Conservation (phyloP, 2,113 vertebrate species). For the Corythornis cristatus region DNA sequence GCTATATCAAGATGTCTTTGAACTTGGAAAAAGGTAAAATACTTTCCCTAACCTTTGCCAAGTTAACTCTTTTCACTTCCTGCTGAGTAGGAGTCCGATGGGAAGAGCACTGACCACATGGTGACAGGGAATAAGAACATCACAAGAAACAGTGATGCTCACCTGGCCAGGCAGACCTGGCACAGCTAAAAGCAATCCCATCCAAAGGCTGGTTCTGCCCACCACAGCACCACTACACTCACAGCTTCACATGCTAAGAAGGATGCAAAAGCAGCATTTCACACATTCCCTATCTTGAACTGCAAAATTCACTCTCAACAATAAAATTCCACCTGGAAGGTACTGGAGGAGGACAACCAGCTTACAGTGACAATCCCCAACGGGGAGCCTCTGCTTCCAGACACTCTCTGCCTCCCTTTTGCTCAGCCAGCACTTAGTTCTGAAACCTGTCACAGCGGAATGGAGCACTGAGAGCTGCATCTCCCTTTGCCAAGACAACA, state of each 20-base stretch:
- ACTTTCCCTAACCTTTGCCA: not conserved
- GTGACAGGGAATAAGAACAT: not conserved
- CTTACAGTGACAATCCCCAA: not conserved
- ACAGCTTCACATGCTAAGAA: fast-evolving
- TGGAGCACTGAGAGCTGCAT: not conserved
- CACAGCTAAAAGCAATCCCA: not conserved
- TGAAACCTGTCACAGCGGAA: not conserved
- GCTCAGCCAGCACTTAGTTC: not conserved
- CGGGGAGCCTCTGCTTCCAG: not conserved
- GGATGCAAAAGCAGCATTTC: not conserved
- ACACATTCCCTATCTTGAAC: not conserved
- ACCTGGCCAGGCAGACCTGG: not conserved
- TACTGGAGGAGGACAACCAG: not conserved
- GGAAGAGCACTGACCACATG: not conserved
- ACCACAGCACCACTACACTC: fast-evolving
- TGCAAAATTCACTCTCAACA: not conserved
- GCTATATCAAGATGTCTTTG: not conserved
- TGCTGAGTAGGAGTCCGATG: not conserved
- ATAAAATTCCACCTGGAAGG: not conserved
- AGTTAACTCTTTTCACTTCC: not conserved
- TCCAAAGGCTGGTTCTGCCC: not conserved
- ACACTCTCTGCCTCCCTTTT: not conserved
- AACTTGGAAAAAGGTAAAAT: not conserved
- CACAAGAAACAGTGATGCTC: not conserved
- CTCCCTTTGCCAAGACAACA: not conserved